phyloP scores from a whole-genome alignment of 2,113 vertebrate species.

The Semnopithecus entellus region DNA sequence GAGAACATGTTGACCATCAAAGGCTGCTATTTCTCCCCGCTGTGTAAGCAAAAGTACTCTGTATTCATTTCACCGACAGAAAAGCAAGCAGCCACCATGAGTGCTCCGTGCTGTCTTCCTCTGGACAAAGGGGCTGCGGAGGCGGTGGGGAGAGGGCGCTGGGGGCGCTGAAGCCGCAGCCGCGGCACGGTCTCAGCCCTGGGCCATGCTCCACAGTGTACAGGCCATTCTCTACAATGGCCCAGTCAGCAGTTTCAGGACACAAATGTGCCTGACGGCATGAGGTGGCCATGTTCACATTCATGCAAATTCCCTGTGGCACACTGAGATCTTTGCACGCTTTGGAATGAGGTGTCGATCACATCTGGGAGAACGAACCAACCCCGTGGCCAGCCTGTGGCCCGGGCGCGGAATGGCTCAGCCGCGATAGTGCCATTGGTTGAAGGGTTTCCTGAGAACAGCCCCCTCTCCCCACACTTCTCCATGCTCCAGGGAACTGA shows the following conservation, averaged over 20 bases:
- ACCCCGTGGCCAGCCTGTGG: background rate
- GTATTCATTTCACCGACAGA: slow-evolving; percentile 25
- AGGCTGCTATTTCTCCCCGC: background rate
- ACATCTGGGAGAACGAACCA: rapidly evolving
- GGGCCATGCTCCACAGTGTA: background rate
- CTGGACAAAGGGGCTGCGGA: slow-evolving; percentile 59
- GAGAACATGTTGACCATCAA: slow-evolving; percentile 41
- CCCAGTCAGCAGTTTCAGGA: background rate
- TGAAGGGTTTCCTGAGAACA: no score
- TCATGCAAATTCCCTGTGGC: background rate
- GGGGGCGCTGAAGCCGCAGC: background rate
- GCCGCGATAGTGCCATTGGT: rapidly evolving
- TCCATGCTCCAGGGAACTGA: rapidly evolving
- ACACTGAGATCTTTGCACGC: rapidly evolving
- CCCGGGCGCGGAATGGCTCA: background rate
- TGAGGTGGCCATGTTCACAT: rapidly evolving
- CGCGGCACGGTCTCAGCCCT: background rate
- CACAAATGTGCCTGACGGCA: background rate
- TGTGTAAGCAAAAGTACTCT: background rate
- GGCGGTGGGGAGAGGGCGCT: slow-evolving; percentile 35
- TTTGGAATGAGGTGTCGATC: background rate
- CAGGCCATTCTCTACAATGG: background rate
- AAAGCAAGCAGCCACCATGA: slow-evolving; percentile 41
- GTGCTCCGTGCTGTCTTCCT: slow-evolving; percentile 32
- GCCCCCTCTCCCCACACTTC: background rate